These are phyloP conservation scores for Gavia stellata DNA, from an alignment of 2,113 vertebrate genomes.

Conservation along the genomic window DNA sequence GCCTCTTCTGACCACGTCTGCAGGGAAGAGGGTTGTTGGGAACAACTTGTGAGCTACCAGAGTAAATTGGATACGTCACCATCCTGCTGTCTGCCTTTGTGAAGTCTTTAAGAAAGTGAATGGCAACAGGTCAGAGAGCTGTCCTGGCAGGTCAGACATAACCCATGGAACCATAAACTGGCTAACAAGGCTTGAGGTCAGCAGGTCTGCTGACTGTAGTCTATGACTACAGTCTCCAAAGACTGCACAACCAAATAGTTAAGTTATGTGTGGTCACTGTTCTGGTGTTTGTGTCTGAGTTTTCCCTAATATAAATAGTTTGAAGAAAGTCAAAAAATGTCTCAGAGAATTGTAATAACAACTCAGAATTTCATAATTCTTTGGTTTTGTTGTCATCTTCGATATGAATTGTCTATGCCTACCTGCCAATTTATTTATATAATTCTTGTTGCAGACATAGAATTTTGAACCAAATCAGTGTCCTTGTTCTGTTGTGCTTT, in stretches of 20 bases:
- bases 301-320: neutral
- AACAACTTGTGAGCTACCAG: neutral
- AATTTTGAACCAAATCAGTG: conserved; percentile 40
- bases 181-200: neutral
- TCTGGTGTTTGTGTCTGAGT: neutral
- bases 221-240: neutral
- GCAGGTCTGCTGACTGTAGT: neutral
- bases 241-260: accelerated
- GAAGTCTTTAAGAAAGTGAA: neutral
- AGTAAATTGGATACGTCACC: neutral
- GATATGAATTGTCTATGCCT: neutral
- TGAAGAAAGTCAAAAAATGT: neutral
- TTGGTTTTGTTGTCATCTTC: conserved; percentile 3
- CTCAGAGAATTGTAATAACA: neutral
- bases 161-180: neutral
- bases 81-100: neutral
- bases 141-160: neutral
- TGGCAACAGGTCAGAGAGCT: neutral
- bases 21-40: neutral
- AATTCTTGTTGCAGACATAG: conserved; percentile 24
- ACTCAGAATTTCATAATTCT: neutral
- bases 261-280: accelerated
- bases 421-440: conserved; percentile 36
- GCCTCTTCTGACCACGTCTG: neutral
- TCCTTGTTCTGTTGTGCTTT: conserved; percentile 20